A percentile compares a stretch with the other conserved stretches of the same genome.
These are phyloP conservation scores for Neodontobutis hainanensis DNA, from an alignment of 2,113 vertebrate genomes.

Conservation along the genomic window DNA sequence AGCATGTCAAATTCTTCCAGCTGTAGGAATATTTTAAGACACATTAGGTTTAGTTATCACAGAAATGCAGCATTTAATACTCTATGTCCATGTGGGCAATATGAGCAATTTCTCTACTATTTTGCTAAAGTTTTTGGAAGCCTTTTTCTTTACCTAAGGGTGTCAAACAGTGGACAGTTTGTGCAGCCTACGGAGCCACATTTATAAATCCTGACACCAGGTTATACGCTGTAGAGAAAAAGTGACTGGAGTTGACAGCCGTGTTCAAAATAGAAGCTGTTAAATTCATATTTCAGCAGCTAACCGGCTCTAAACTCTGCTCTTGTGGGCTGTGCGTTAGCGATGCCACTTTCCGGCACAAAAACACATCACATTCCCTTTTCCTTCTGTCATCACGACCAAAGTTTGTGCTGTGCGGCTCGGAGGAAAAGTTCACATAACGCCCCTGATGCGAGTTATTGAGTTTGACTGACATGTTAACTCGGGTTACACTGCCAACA, in stretches of 20 bases:
- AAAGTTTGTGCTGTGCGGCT: slow-evolving; percentile 41
- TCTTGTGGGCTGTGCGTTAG: slow-evolving; percentile 10
- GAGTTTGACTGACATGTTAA: slow-evolving; percentile 66
- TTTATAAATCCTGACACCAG: not conserved
- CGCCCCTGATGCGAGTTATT: slow-evolving; percentile 57
- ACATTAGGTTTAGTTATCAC: no score
- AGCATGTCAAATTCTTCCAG: no score
- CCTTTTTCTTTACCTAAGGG: not conserved
- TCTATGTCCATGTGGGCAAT: not conserved
- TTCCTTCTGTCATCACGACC: slow-evolving; percentile 30
- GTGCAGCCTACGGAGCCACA: not conserved
- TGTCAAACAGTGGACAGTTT: slow-evolving; percentile 10
- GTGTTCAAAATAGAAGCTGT: slow-evolving; percentile 8
- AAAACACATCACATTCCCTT: slow-evolving; percentile 20
- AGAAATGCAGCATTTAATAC: not conserved
- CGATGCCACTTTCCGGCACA: slow-evolving; percentile 24
- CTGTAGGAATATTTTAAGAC: no score
- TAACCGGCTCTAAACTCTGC: slow-evolving; percentile 4
- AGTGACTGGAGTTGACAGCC: not conserved
- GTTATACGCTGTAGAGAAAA: not conserved
- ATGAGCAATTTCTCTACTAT: not conserved
- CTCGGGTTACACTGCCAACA: slow-evolving; percentile 60
- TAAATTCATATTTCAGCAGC: not conserved
- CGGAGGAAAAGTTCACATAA: slow-evolving; percentile 62
- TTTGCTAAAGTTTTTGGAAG: not conserved